Evolutionary conservation across 1,140 invertebrate species (phyloP), one percentile per base, ranked within the genome.

Genomic region (Bactericera cockerelli): DNA sequence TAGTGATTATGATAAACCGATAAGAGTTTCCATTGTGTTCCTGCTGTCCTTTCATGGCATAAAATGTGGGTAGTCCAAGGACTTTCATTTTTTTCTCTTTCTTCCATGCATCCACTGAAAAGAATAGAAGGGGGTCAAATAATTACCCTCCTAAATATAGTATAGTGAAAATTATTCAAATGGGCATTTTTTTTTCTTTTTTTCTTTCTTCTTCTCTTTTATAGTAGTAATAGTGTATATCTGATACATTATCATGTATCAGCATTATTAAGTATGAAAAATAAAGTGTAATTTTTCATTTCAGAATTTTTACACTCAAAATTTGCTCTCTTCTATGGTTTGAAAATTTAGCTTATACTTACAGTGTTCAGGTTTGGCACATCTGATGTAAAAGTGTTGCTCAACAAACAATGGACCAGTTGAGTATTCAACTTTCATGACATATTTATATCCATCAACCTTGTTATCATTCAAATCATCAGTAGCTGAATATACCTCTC

Each of bases 331-430:
- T n/a, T n/a, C n/a, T n/a, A n/a, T n/a, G n/a, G n/a, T n/a, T n/a
- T n/a, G n/a, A n/a, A n/a, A n/a, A n/a, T 31, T 31, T 13, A 31
- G 28, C 28, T 13, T 13, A 39, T 31, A 67, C 79, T 80, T 76
- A 90, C 86, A 82, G 62, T 86, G 82, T 65, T 84, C 83, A 66
- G 78, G 71, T 72, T 87, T 93, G 8, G 83, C 86, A 71, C 86
- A 86, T 66, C 88, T 79, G 70, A 92, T 82, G 70, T 95, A 96
- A 73, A 95, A 95, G 74, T 93, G 84, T 77, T 93, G 90, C 77
- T 97, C 93, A 56, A 93, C 88, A 77, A 95, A 97, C 1, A 97
- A 71, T 13, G 93, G 92, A 1, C 93, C 93, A 81, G 94, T 96
- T 57, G 36, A 58, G 59, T 38, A 62, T 56, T 54, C 58, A 22